Conservation (phyloP, 2,797 vertebrate species). For the Channallabes apus region DNA sequence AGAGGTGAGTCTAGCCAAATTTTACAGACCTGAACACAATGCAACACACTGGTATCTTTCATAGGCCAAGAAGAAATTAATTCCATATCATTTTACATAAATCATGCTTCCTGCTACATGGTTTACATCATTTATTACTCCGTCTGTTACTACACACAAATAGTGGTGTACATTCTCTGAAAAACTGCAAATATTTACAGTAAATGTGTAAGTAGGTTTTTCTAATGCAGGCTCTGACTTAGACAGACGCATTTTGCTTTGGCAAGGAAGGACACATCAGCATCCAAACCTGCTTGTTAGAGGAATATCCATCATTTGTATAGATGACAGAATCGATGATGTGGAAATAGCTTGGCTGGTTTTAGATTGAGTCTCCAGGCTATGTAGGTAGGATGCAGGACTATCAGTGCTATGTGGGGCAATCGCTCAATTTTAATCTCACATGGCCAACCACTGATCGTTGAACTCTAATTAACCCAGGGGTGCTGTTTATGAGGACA, state of each 20-base stretch:
- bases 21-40: constrained; percentile 29
- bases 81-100: constrained; percentile 22
- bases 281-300: constrained; percentile 71
- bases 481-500: constrained; percentile 70
- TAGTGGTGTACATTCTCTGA: not conserved
- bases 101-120: not conserved
- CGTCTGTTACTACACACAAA: not conserved
- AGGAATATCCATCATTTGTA: constrained; percentile 79
- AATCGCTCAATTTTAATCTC: constrained; percentile 83
- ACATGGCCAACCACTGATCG: constrained; percentile 73
- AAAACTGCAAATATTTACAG: constrained; percentile 8
- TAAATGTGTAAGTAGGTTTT: not conserved
- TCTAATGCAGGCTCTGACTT: constrained; percentile 13
- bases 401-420: constrained; percentile 77
- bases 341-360: constrained; percentile 80
- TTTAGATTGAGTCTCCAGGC: constrained; percentile 79
- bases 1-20: constrained; percentile 48
- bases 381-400: constrained; percentile 74
- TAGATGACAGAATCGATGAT: constrained; percentile 84
- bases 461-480: constrained; percentile 80
- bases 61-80: constrained; percentile 9
- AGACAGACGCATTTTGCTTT: constrained; percentile 36
- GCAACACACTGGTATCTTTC: constrained; percentile 32
- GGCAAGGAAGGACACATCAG: constrained; percentile 55
- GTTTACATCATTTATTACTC: constrained; percentile 17